Conservation (phyloP, 2,797 vertebrate genomes). For the Gymnocypris eckloni region DNA sequence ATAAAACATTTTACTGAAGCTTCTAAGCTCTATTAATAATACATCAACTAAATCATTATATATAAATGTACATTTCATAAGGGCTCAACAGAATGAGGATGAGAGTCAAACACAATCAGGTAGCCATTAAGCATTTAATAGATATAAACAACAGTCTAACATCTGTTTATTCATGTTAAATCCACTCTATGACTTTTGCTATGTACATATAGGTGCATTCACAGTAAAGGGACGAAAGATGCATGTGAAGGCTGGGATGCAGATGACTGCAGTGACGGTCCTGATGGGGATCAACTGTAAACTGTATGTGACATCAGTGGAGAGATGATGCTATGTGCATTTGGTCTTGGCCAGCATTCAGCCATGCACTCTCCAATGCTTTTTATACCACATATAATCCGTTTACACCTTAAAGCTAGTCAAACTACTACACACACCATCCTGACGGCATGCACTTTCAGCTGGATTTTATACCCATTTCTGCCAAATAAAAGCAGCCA, state of each 20-base stretch:
- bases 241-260: constrained; percentile 58
- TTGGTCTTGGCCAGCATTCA: constrained; percentile 18
- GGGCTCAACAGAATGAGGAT: background rate
- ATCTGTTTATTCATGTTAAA: constrained; percentile 77
- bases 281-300: constrained; percentile 41
- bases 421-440: background rate
- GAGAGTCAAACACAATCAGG: background rate
- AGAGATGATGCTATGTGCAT: constrained; percentile 30
- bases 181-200: constrained; percentile 66
- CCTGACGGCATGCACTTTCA: constrained; percentile 9
- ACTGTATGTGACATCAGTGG: constrained; percentile 30
- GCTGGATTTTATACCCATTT: constrained; percentile 2
- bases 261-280: constrained; percentile 40
- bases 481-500: constrained; percentile 16
- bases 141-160: constrained; percentile 62
- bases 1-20: background rate
- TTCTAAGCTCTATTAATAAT: background rate
- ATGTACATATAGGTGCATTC: constrained; percentile 77
- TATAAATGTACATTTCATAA: background rate
- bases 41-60: background rate
- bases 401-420: constrained; percentile 28
- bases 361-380: constrained; percentile 52
- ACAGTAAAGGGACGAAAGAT: constrained; percentile 69
- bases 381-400: background rate
- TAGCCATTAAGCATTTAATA: constrained; percentile 40